Evolutionary conservation across 2,888 invertebrate species (phyloP).

Genomic region (Furcula furcula): DNA sequence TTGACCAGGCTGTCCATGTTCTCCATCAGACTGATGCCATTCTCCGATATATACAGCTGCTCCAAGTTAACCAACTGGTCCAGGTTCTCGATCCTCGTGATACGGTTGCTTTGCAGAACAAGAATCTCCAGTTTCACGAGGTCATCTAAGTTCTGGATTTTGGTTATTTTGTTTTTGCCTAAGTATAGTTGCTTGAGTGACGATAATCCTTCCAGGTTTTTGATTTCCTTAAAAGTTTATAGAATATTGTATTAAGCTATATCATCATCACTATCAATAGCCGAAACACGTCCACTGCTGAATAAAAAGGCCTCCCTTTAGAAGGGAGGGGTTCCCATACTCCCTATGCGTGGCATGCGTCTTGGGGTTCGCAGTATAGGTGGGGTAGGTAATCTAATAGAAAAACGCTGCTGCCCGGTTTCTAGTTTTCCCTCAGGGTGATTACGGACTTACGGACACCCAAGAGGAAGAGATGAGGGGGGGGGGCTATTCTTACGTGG

Average conservation of each 20-base stretch:
- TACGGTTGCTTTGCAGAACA: conserved; percentile 95
- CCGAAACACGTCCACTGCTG: too few relatives aligned
- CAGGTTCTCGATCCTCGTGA: conserved; percentile 93
- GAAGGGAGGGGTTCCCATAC: too few relatives aligned
- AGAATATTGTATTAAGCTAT: neutral
- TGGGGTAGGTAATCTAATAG: too few relatives aligned
- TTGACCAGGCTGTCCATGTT: conserved; percentile 86
- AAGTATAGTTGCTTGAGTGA: conserved; percentile 91
- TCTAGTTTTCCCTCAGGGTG: too few relatives aligned
- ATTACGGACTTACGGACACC: too few relatives aligned
- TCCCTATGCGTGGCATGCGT: too few relatives aligned
- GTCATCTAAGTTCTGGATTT: conserved; percentile 90
- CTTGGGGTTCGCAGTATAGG: too few relatives aligned
- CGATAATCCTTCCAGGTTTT: conserved; percentile 89
- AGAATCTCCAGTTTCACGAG: conserved; percentile 88
- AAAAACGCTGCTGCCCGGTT: too few relatives aligned
- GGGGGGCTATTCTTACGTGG: too few relatives aligned
- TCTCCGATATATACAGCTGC: conserved; percentile 96
- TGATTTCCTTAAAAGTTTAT: conserved; percentile 85
- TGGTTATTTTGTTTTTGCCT: conserved; percentile 97
- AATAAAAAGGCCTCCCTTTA: too few relatives aligned
- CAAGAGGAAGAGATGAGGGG: too few relatives aligned
- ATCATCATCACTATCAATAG: too few relatives aligned
- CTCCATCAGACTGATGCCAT: conserved; percentile 91
- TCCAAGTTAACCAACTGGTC: conserved; percentile 87